Evolutionary conservation across 2,888 invertebrate species (phyloP), one percentile per base, ranked within the genome.

Genomic region (Chromoteleia sp.): DNA sequence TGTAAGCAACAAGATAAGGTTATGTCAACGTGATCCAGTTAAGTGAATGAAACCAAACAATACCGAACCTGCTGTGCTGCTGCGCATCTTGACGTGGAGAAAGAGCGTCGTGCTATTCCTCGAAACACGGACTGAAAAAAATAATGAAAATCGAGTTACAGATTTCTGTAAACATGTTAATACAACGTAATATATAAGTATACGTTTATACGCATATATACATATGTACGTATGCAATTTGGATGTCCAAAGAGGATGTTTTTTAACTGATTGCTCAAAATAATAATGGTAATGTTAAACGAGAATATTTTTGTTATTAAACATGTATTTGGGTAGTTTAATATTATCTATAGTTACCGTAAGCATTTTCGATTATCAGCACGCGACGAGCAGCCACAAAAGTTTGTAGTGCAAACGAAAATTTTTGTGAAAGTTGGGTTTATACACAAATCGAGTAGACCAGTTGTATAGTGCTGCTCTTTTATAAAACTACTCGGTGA

Each of bases 21-120:
- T 83, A 83, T 56, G 80, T 76, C 59, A 48, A n/a, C 12, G 6
- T 41, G 52, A 50, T 30, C 33, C 19, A 65, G 36, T 48, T 25
- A 70, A 39, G 15, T 29, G 43, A 4, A 4, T 8, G 33, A 56
- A 56, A 39, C 15, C 8, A 50, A 67, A 59, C 15, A 68, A 45
- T 48, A 48, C 48, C 78, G 86, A 79, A 92, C 91, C 89, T 91
- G 90, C 87, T 91, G 91, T 61, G 90, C 91, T 2, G 89, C 86
- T 33, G 85, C 85, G 86, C 90, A 91, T 91, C 87, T 90, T 68
- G 91, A 89, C 21, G 91, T 91, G 48, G 91, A 91, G 74, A 91
- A 91, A 36, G 90, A 88, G 19, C 91, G 91, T 68, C 88, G 88
- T 17, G 82, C 85, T 45, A 89, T 82, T 75, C 85, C 87, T 68